phyloP scores from a whole-genome alignment of 2,888 invertebrate species.

The Omphaloscelis lunosa region DNA sequence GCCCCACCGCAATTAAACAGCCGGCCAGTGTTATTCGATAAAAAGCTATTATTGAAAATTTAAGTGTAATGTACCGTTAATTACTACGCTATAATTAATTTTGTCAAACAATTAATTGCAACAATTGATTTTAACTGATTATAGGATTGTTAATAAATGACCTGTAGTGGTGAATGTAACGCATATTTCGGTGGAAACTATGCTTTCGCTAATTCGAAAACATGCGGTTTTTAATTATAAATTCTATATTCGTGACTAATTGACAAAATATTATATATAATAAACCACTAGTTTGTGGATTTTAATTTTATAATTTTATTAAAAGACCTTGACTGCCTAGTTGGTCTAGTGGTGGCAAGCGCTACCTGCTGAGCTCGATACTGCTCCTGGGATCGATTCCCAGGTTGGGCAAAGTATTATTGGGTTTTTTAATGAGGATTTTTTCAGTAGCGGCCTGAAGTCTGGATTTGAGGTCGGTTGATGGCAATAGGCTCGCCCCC shows the following conservation, averaged over 20 bases:
- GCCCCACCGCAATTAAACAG: constrained; percentile 68
- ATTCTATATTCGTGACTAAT: neutral
- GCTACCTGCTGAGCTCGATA: neutral
- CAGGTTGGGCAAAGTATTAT: neutral
- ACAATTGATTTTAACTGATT: constrained; percentile 65
- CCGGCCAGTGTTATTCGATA: constrained; percentile 60
- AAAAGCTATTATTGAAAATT: constrained; percentile 71
- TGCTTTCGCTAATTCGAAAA: constrained; percentile 24
- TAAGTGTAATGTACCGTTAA: constrained; percentile 69
- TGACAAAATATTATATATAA: neutral
- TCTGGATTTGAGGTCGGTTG: neutral
- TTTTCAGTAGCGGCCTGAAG: neutral
- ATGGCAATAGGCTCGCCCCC: neutral
- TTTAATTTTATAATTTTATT: neutral
- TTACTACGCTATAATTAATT: constrained; percentile 66
- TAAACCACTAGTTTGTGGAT: too few relatives aligned
- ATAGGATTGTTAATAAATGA: constrained; percentile 56
- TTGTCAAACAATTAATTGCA: constrained; percentile 61
- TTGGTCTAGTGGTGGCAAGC: neutral
- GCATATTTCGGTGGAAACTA: constrained; percentile 11
- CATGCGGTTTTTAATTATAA: neutral
- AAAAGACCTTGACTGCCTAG: neutral
- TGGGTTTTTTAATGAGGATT: neutral
- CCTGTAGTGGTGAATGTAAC: constrained; percentile 15
- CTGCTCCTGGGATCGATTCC: neutral